A percentile compares a stretch with the other conserved stretches of the same genome.
These are phyloP conservation scores for Drosophila subquinaria DNA, from an alignment of 2,888 invertebrate species.

Conservation along the genomic window DNA sequence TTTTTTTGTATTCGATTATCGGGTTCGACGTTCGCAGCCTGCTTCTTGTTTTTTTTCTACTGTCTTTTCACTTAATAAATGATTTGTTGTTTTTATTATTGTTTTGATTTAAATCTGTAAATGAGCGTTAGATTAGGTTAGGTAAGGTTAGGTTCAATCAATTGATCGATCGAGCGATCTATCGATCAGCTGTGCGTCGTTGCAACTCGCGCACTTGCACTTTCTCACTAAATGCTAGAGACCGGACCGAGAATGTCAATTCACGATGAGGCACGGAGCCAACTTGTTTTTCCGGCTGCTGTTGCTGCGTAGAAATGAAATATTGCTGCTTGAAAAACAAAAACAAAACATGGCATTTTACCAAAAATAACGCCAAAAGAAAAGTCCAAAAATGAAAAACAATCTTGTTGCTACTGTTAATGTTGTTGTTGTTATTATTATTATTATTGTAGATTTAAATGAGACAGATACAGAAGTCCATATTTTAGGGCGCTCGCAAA, in stretches of 20 bases:
- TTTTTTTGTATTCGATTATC: conserved; percentile 37
- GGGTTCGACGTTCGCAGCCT: conserved; percentile 11
- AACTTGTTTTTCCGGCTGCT: conserved; percentile 60
- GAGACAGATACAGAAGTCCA: conserved; percentile 42
- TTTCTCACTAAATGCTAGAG: conserved; percentile 44
- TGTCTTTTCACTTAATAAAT: conserved; percentile 3
- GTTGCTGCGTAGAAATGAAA: conserved; percentile 65
- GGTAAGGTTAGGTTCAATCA: conserved; percentile 29
- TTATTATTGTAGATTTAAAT: conserved; percentile 36
- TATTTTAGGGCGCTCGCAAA: conserved; percentile 39
- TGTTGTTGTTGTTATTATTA: conserved; percentile 15
- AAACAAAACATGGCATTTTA: conserved; percentile 78
- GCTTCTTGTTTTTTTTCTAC: conserved; percentile 9
- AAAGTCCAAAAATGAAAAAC: conserved; percentile 57
- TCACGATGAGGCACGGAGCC: conserved; percentile 43
- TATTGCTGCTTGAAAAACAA: conserved; percentile 60
- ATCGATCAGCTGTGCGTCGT: conserved; percentile 55
- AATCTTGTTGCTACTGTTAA: conserved; percentile 36
- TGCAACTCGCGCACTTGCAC: conserved; percentile 49
- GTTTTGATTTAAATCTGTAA: conserved; percentile 8
- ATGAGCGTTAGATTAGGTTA: conserved; percentile 28
- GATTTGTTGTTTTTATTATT: conserved; percentile 1
- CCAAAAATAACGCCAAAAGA: conserved; percentile 75
- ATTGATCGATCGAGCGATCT: conserved; percentile 27
- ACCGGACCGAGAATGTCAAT: conserved; percentile 43